phyloP scores from a whole-genome alignment of 2,888 invertebrate genomes.

The Crocallis elinguaria region DNA sequence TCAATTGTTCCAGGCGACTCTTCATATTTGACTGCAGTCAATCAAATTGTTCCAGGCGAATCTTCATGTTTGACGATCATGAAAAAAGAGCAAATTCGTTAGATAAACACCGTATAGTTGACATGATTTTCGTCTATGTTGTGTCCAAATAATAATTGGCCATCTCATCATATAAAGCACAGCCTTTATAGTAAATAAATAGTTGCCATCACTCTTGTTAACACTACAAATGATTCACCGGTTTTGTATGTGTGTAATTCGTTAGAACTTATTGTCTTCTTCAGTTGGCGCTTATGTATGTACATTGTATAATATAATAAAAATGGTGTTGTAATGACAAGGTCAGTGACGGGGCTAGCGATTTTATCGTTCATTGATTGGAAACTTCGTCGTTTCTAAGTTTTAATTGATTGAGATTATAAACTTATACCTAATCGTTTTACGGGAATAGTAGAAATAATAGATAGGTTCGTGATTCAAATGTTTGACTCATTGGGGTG shows the following conservation, averaged over 20 bases:
- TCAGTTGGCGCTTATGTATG: too few relatives aligned
- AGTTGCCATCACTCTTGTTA: neutral
- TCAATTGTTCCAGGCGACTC: too few relatives aligned
- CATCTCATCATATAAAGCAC: too few relatives aligned
- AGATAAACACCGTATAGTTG: too few relatives aligned
- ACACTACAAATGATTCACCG: neutral
- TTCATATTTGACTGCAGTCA: too few relatives aligned
- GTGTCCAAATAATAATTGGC: too few relatives aligned
- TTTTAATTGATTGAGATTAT: neutral
- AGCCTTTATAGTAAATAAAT: neutral
- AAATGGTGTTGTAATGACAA: neutral
- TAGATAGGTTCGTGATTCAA: neutral
- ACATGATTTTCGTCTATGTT: too few relatives aligned
- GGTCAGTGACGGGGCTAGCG: neutral
- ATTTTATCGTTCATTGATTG: neutral
- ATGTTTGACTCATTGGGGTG: neutral
- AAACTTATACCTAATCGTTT: neutral
- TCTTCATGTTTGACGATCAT: too few relatives aligned
- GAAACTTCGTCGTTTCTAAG: neutral
- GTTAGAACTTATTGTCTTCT: neutral
- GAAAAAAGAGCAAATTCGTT: too few relatives aligned
- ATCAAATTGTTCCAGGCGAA: too few relatives aligned
- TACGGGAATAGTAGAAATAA: neutral
- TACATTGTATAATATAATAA: neutral
- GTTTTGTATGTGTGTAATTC: neutral